Base-by-base conservation (phyloP, 2,888 invertebrate genomes). In the Glyphotaelius pellucidus region DNA sequence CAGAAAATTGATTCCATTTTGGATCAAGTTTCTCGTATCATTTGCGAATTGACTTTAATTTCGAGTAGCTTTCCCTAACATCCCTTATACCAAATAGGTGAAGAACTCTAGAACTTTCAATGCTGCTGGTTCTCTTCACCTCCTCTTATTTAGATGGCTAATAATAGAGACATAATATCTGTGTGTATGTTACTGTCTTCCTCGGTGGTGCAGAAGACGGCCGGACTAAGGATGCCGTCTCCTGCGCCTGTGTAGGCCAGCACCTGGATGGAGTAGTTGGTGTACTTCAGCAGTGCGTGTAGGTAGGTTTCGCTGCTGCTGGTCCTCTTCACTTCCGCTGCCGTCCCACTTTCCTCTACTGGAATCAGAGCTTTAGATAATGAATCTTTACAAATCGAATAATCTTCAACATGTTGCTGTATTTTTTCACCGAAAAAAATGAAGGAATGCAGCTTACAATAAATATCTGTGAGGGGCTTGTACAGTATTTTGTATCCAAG, bases 401-500 rank as follows among this genome's bases (percentile, higher is more conserved):
- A 47, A 47, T 47, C 47, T 47, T 47, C 47, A 47, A 47, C 3
- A 3, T 47, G 14, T 14, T 47, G 47, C 47, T 15, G 14, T 47
- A 3, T 47, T 47, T 52, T 52, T 52, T 52, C 4, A 19, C 19
- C 15, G 1, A 12, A 42, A 42, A 1, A 31, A 47, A 52, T 47
- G 31, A 42, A 86, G 12, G 42, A 35, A 35, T 19, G 9, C 5
- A 85, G 90, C 84, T 90, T 92, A 94, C 93, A 93, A 93, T 93
- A 93, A 95, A 96, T 96, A 95, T 96, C 96, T 95, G 94, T 95
- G 95, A 94, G 96, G 95, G 98, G 97, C 90, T 98, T 97, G 95
- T 98, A 98, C 93, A 98, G 96, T 94, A 99, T 97, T 95, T 98
- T 98, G 96, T 98, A 99, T 67, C 99, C 98, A 94, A 97, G 97